These are phyloP conservation scores for Cephus pygmeus DNA, from an alignment of 2,888 invertebrate genomes.

Conservation along the genomic window DNA sequence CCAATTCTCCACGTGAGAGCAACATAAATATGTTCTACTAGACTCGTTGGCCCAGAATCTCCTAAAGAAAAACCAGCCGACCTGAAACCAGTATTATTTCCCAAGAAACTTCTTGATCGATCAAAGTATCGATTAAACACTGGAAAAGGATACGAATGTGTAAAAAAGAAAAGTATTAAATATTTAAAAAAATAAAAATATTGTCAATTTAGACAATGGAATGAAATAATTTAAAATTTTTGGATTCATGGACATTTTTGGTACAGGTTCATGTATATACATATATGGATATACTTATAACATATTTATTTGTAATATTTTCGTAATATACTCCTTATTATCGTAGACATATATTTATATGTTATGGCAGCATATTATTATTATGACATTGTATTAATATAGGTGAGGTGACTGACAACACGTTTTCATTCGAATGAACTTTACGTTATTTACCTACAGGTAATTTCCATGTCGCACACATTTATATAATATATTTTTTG, in stretches of 20 bases:
- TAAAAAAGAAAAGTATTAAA: background rate
- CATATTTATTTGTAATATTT: conserved; percentile 59
- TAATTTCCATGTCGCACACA: conserved; percentile 32
- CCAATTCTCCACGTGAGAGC: background rate
- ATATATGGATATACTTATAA: conserved; percentile 45
- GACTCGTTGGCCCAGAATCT: background rate
- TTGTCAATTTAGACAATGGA: background rate
- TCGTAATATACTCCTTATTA: conserved; percentile 59
- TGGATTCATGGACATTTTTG: background rate
- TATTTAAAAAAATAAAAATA: background rate
- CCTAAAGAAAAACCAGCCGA: background rate
- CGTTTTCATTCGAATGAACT: conserved; percentile 32
- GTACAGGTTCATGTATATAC: background rate
- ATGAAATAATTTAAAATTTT: background rate
- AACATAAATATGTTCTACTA: background rate
- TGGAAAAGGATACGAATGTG: background rate
- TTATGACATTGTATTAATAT: conserved; percentile 64
- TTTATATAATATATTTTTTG: conserved; percentile 10
- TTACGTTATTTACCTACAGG: conserved; percentile 24
- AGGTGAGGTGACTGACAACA: conserved; percentile 61
- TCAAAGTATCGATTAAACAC: background rate
- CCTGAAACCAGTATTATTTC: background rate
- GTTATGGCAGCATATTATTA: conserved; percentile 63
- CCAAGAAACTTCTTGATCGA: background rate
- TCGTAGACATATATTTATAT: conserved; percentile 64